Evolutionary conservation across 2,113 vertebrate genomes (phyloP).

Genomic region (Coreoperca whiteheadi): DNA sequence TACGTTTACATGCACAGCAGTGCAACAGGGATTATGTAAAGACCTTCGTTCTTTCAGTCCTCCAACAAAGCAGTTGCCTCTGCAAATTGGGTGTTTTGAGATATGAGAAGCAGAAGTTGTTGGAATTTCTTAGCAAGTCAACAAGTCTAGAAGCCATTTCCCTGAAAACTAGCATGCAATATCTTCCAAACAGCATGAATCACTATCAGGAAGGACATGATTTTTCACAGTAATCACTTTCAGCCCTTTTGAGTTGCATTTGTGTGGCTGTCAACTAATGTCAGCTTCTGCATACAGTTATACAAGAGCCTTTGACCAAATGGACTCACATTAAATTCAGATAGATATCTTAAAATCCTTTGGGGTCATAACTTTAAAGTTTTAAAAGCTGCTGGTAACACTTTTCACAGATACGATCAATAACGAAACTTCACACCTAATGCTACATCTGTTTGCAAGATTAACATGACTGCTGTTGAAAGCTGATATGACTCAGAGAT

Average conservation of each 20-base stretch:
- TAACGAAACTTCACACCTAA: background rate
- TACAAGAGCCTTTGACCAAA: background rate
- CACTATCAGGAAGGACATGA: constrained; percentile 40
- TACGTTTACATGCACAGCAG: constrained; percentile 67
- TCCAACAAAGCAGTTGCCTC: constrained; percentile 43
- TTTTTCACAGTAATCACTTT: constrained; percentile 55
- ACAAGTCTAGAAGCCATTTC: constrained; percentile 61
- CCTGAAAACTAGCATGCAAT: constrained; percentile 59
- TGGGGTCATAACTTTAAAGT: background rate
- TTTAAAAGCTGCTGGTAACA: background rate
- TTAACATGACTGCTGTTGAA: background rate
- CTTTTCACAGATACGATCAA: background rate
- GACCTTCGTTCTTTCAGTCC: constrained; percentile 50
- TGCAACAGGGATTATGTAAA: constrained; percentile 57
- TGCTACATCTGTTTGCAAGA: constrained; percentile 2
- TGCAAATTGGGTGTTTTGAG: constrained; percentile 20
- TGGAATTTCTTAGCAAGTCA: constrained; percentile 63
- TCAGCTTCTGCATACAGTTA: constrained; percentile 6
- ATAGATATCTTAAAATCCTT: background rate
- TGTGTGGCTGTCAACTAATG: background rate
- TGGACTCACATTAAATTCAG: background rate
- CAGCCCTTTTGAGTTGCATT: constrained; percentile 5
- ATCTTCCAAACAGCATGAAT: constrained; percentile 31
- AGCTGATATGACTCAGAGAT: background rate
- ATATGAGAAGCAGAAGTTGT: constrained; percentile 71